Percentiles rank a stretch among this genome's conserved stretches.
Evolutionary conservation across 2,113 vertebrate genomes (phyloP).

Genomic region (Cyprinodon tularosa): DNA sequence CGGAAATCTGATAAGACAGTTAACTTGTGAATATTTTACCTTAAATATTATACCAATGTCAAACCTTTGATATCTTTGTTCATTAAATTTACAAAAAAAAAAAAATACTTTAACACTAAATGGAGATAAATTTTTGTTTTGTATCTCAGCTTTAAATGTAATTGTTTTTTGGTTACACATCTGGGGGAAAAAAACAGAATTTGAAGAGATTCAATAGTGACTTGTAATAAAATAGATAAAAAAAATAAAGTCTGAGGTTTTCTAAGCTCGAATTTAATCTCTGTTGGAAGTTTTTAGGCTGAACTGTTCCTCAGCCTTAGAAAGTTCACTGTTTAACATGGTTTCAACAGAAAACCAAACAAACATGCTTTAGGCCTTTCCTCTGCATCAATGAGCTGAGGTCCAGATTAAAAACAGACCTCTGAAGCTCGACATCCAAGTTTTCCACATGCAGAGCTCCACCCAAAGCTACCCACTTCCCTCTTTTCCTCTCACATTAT

Average conservation of each 20-base stretch:
- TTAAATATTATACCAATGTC: too few relatives aligned
- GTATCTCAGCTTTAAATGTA: neutral
- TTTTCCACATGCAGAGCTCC: conserved; percentile 52
- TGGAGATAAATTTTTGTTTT: too few relatives aligned
- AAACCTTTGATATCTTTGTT: too few relatives aligned
- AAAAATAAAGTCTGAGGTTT: neutral
- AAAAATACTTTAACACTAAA: too few relatives aligned
- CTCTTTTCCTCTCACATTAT: conserved; percentile 34
- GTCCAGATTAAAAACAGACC: conserved; percentile 81
- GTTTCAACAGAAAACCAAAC: conserved; percentile 50
- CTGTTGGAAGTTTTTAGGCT: neutral
- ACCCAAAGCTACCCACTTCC: conserved; percentile 57
- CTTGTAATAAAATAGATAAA: too few relatives aligned
- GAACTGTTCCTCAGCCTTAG: neutral
- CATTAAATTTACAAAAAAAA: too few relatives aligned
- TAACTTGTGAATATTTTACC: too few relatives aligned
- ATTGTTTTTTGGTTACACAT: neutral
- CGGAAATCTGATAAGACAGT: too few relatives aligned
- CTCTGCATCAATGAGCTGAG: conserved; percentile 57
- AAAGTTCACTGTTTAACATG: conserved; percentile 3
- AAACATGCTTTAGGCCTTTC: conserved; percentile 39
- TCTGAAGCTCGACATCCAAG: conserved; percentile 44
- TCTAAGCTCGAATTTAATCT: neutral
- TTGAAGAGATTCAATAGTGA: too few relatives aligned
- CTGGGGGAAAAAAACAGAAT: too few relatives aligned